These are phyloP conservation scores for Goniozus legneri DNA, from an alignment of 1,140 invertebrate species.

Conservation along the genomic window DNA sequence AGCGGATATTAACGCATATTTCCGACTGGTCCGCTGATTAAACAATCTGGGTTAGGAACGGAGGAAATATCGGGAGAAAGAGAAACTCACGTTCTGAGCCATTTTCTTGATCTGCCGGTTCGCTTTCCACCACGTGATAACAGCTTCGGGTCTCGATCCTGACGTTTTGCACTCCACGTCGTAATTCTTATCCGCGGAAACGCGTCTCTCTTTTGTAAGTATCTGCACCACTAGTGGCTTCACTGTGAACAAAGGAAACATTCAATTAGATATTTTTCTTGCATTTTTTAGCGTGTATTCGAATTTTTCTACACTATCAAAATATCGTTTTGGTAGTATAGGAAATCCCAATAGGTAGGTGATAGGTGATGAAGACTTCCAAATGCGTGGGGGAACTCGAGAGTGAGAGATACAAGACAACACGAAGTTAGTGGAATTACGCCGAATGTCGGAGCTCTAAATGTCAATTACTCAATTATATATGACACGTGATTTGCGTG, in stretches of 20 bases:
- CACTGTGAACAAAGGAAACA: constrained; percentile 62
- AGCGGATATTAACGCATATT: neutral
- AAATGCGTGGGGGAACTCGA: no score
- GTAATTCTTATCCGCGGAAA: constrained; percentile 77
- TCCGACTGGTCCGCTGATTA: neutral
- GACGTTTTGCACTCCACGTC: constrained; percentile 79
- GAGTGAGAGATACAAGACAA: no score
- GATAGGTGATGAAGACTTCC: no score
- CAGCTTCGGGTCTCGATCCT: constrained; percentile 76
- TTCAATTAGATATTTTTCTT: no score
- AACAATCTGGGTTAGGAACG: constrained; percentile 2
- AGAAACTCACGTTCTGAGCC: constrained; percentile 72
- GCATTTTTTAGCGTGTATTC: no score
- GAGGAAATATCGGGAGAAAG: constrained; percentile 4
- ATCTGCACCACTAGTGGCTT: constrained; percentile 78
- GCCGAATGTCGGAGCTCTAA: no score
- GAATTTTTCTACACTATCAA: no score
- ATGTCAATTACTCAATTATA: no score
- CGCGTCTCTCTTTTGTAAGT: constrained; percentile 71
- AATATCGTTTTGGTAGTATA: neutral
- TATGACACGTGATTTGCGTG: no score
- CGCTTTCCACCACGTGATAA: constrained; percentile 82
- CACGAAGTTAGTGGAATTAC: no score
- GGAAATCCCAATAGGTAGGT: neutral
- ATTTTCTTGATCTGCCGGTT: constrained; percentile 72